Evolutionary conservation across 2,113 vertebrate species (phyloP).

Genomic region (Formicarius rufipectus): DNA sequence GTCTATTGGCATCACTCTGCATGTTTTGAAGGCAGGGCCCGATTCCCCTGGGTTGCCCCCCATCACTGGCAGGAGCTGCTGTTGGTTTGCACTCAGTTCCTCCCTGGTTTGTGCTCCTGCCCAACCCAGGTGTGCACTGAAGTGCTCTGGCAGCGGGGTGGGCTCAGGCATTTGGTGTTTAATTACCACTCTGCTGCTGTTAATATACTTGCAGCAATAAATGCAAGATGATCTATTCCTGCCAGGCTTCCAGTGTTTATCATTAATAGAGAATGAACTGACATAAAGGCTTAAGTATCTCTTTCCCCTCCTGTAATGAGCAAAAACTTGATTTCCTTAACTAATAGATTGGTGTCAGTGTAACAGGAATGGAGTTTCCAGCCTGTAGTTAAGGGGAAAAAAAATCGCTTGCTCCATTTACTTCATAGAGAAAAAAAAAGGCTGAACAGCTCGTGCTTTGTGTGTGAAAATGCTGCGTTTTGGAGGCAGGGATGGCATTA

Average conservation of each 20-base stretch:
- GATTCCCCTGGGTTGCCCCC: accelerated
- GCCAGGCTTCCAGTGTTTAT: not conserved
- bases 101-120: not conserved
- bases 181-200: not conserved
- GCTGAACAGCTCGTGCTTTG: not conserved
- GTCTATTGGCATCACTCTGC: accelerated
- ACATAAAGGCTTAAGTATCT: constrained; percentile 8
- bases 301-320: not conserved
- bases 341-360: not conserved
- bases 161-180: not conserved
- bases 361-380: not conserved
- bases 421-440: not conserved
- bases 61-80: not conserved
- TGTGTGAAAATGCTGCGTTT: not conserved
- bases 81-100: accelerated
- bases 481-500: not conserved
- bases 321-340: constrained; percentile 38
- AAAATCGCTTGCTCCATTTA: not conserved
- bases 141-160: not conserved
- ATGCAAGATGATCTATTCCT: not conserved
- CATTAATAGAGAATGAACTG: not conserved
- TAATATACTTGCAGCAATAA: not conserved
- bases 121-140: not conserved
- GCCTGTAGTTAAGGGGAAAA: not conserved
- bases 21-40: not conserved